Evolutionary conservation across 2,797 vertebrate genomes (phyloP).

Genomic region (Eutrigla gurnardus): DNA sequence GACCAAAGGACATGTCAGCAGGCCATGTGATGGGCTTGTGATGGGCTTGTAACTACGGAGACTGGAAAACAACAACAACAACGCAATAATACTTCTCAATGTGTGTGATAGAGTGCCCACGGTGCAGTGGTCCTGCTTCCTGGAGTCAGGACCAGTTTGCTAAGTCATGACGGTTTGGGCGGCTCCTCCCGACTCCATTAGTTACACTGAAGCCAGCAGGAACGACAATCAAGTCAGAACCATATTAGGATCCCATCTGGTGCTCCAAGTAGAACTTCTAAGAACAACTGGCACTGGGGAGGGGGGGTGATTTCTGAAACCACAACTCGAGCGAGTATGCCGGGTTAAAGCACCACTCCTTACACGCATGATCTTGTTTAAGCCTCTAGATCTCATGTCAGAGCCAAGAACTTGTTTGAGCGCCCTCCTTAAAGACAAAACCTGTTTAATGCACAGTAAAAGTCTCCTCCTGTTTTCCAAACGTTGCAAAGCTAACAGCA

Average conservation of each 20-base stretch:
- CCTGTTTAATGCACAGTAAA: neutral
- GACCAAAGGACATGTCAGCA: conserved; percentile 11
- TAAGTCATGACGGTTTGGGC: conserved; percentile 26
- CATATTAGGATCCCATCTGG: conserved; percentile 69
- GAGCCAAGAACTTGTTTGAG: conserved; percentile 48
- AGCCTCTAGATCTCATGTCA: conserved; percentile 47
- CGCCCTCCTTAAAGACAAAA: conserved; percentile 50
- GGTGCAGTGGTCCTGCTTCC: conserved; percentile 33
- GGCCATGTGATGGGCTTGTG: conserved; percentile 46
- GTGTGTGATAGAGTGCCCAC: neutral
- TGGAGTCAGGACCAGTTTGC: conserved; percentile 27
- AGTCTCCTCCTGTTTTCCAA: conserved; percentile 27
- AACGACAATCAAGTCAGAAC: conserved; percentile 36
- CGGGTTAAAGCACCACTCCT: conserved; percentile 28
- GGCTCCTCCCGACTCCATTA: conserved; percentile 10
- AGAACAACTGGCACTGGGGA: conserved; percentile 63
- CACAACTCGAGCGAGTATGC: conserved; percentile 33
- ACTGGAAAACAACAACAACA: conserved; percentile 59
- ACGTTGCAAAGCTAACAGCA: conserved; percentile 37
- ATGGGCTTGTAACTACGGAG: conserved; percentile 56
- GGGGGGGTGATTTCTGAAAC: conserved; percentile 34
- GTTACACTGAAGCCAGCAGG: conserved; percentile 18
- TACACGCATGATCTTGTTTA: conserved; percentile 55
- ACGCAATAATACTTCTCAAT: conserved; percentile 32
- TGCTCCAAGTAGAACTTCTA: conserved; percentile 51